phyloP scores from a whole-genome alignment of 1,140 invertebrate species.

The Phymastichus coffea region DNA sequence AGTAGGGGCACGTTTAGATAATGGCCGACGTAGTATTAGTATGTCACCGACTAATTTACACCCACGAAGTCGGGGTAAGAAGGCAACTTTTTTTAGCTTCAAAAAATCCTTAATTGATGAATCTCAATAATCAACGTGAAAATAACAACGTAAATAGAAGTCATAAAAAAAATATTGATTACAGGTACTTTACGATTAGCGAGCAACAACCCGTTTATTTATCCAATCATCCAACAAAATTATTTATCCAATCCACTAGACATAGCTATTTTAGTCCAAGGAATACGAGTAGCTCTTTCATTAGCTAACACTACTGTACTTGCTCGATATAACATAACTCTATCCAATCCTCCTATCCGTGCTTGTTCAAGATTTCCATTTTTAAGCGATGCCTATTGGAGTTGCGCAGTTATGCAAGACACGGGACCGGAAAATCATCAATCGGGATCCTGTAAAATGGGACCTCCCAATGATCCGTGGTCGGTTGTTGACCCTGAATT shows the following conservation, averaged over 20 bases:
- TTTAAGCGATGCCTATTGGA: conserved; percentile 74
- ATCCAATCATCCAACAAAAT: conserved; percentile 63
- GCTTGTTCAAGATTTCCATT: conserved; percentile 63
- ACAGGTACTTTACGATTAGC: conserved; percentile 48
- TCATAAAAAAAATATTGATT: too few relatives aligned
- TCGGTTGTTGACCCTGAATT: conserved; percentile 72
- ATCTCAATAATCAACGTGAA: too few relatives aligned
- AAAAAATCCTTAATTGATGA: too few relatives aligned
- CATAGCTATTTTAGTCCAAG: conserved; percentile 51
- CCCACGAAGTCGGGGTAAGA: conserved; percentile 57
- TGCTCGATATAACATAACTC: conserved; percentile 52
- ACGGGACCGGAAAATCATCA: conserved; percentile 85
- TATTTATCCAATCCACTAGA: conserved; percentile 57
- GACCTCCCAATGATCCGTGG: conserved; percentile 63
- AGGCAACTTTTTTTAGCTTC: too few relatives aligned
- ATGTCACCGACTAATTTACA: conserved; percentile 56
- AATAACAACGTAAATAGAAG: too few relatives aligned
- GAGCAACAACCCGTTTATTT: conserved; percentile 59
- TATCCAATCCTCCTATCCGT: conserved; percentile 49
- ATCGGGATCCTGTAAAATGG: conserved; percentile 81
- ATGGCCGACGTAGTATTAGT: conserved; percentile 59
- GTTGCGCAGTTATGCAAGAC: conserved; percentile 71
- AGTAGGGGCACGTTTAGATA: conserved; percentile 56
- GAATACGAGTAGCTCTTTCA: conserved; percentile 52
- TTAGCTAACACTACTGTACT: conserved; percentile 52